These are phyloP conservation scores for Puma concolor DNA, from an alignment of 2,113 vertebrate species.

Conservation along the genomic window DNA sequence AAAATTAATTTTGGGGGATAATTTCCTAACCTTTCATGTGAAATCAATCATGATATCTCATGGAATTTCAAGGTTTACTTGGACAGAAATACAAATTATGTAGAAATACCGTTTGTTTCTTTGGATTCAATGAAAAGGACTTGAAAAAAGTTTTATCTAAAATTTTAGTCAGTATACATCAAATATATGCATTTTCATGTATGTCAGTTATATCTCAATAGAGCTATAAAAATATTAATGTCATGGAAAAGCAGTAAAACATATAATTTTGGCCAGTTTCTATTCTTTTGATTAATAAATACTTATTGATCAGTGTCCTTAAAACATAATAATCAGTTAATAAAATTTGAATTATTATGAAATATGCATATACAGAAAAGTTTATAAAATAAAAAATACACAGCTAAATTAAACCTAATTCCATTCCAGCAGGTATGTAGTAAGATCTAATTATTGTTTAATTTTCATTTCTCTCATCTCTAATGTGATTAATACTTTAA, in stretches of 20 bases:
- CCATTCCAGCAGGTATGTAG: neutral
- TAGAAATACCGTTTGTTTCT: neutral
- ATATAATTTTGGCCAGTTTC: neutral
- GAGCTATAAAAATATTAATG: neutral
- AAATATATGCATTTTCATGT: neutral
- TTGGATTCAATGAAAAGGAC: neutral
- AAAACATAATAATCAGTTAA: neutral
- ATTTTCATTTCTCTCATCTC: neutral
- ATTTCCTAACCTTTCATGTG: neutral
- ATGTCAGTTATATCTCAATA: neutral
- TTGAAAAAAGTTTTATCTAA: neutral
- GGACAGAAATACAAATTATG: neutral
- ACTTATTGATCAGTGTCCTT: neutral
- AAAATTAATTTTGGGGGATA: neutral
- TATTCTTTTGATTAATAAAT: neutral
- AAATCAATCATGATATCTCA: neutral
- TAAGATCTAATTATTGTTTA: neutral
- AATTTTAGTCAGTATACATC: neutral
- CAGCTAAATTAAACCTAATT: neutral
- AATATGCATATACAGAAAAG: neutral
- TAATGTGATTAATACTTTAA: neutral
- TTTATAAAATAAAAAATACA: neutral
- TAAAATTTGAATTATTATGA: neutral
- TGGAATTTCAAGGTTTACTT: neutral
- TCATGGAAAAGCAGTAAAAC: neutral